Evolutionary conservation across 2,888 invertebrate genomes (phyloP), one percentile per base, ranked within the genome.

Genomic region (Notodonta ziczac): DNA sequence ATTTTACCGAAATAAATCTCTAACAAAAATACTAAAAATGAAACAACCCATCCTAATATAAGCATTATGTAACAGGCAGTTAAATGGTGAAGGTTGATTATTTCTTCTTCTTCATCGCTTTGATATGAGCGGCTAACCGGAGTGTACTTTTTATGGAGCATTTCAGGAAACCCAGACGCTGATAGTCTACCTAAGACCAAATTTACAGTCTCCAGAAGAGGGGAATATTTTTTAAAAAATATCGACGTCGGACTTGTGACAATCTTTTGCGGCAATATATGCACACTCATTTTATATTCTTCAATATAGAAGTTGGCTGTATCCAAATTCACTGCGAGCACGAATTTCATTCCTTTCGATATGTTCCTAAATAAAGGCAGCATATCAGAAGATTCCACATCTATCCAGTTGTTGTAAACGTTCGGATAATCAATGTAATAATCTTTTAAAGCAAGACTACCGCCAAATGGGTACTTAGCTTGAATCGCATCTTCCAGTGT

Each of bases 171-270:
- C 1, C 91, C 91, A 40, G 82, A 73, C 68, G 90, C 88, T 8
- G 74, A 60, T 10, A 92, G 70, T n/a, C 77, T 74, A 39, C 72
- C 66, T 52, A 92, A 72, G 44, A 88, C 66, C n/a, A 59, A 44
- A 70, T 87, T 82, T 0, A 91, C 63, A 0, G 87, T 60, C 1
- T 69, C 60, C 0, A 60, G 73, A 5, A 92, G 73, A 4, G 89
- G 87, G 7, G 90, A 91, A 67, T 78, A 87, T 62, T 88, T 91
- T 67, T 91, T 91, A 44, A 87, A 89, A 74, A 85, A 91, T 70
- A 91, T 63, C 2, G 84, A 87, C 0, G 81, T 74, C 0, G 90
- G 91, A 60, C 80, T 82, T 14, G 63, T 73, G 0, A 84, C 61
- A n/a, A 92, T 66, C 61, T 63, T 79, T 59, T 86, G 76, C 0